phyloP scores from a whole-genome alignment of 2,888 invertebrate genomes.

The Drymonia ruficornis region DNA sequence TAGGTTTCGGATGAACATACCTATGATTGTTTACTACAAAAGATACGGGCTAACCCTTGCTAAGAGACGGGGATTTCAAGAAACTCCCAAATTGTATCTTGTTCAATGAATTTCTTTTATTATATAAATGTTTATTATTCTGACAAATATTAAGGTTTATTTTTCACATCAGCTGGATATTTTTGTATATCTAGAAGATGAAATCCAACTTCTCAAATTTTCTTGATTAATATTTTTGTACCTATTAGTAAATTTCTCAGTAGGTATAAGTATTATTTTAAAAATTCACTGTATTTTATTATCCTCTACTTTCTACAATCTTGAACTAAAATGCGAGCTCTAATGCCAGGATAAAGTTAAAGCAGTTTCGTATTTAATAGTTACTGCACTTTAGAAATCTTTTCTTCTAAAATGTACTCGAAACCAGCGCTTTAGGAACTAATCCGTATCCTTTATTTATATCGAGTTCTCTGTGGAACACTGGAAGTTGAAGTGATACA shows the following conservation, averaged over 20 bases:
- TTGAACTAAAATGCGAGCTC: slow-evolving; percentile 16
- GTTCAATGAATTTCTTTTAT: slow-evolving; percentile 26
- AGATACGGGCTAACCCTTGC: slow-evolving; percentile 53
- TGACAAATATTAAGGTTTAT: slow-evolving; percentile 11
- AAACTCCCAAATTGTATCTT: slow-evolving; percentile 20
- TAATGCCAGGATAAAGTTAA: slow-evolving; percentile 30
- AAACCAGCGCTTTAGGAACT: not conserved
- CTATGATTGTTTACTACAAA: slow-evolving; percentile 66
- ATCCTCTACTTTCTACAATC: slow-evolving; percentile 10
- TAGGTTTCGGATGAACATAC: slow-evolving; percentile 73
- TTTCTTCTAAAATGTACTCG: slow-evolving; percentile 12
- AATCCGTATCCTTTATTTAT: not conserved
- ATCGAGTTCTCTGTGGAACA: not conserved
- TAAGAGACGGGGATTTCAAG: slow-evolving; percentile 21
- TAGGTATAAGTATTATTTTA: not conserved
- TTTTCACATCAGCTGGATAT: not conserved
- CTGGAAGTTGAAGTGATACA: not conserved
- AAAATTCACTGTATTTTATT: not conserved
- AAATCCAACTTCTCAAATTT: not conserved
- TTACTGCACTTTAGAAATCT: slow-evolving; percentile 18
- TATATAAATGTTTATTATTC: slow-evolving; percentile 17
- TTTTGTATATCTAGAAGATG: not conserved
- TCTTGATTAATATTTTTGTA: not conserved
- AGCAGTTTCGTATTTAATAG: slow-evolving; percentile 21
- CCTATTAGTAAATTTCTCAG: not conserved